A percentile compares a stretch with the other conserved stretches of the same genome.
Conservation (phyloP, 2,888 invertebrate genomes). For the Leptinotarsa tumamoca region DNA sequence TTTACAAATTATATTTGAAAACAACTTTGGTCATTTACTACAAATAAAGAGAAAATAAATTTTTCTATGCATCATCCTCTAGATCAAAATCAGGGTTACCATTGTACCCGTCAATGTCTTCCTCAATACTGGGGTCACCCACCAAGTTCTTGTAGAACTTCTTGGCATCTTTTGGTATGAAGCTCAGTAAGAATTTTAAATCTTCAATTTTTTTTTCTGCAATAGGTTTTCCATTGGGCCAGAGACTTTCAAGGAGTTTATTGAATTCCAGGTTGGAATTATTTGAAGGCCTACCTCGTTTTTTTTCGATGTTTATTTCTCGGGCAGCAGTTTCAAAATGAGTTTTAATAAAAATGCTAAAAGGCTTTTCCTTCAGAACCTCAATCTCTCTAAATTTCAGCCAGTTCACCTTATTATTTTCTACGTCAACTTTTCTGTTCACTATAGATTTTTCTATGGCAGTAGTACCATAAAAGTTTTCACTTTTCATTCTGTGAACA, state of each 20-base stretch:
- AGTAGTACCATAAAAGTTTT: slow-evolving; percentile 25
- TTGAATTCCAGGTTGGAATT: slow-evolving; percentile 2
- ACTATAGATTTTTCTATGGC: slow-evolving; percentile 18
- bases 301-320: slow-evolving; percentile 27
- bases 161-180: slow-evolving; percentile 32
- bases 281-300: slow-evolving; percentile 21
- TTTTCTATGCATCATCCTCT: slow-evolving; percentile 10
- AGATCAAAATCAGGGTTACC: slow-evolving; percentile 30
- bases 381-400: slow-evolving; percentile 20
- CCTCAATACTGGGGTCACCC: slow-evolving; percentile 29
- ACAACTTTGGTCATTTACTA: slow-evolving; percentile 3
- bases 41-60: slow-evolving; percentile 3
- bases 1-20: slow-evolving; percentile 13
- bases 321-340: slow-evolving; percentile 24
- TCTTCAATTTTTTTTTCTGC: slow-evolving; percentile 15
- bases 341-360: slow-evolving; percentile 24
- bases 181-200: slow-evolving; percentile 14
- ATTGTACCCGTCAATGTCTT: slow-evolving; percentile 31
- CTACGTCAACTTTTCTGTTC: slow-evolving; percentile 17
- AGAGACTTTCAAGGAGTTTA: slow-evolving; percentile 12
- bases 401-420: slow-evolving; percentile 20
- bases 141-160: slow-evolving; percentile 26
- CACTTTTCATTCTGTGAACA: slow-evolving; percentile 27
- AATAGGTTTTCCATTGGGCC: slow-evolving; percentile 23
- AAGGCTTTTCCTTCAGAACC: slow-evolving; percentile 23